Base-by-base conservation (phyloP, 2,113 vertebrate genomes). In the Paracanthobrama guichenoti region DNA sequence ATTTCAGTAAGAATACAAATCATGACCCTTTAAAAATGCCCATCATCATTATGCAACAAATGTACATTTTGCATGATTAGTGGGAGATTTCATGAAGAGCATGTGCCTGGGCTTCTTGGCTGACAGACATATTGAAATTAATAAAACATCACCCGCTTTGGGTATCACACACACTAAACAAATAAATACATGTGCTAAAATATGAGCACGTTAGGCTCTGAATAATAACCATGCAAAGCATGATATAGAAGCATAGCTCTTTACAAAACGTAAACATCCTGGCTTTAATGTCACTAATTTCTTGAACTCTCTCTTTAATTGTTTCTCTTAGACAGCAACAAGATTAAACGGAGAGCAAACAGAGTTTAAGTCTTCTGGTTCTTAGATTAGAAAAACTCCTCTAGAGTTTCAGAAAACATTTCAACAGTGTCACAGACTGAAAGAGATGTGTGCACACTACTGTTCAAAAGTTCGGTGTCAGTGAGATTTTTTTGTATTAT, bases 81-180 rank as follows among this genome's bases (percentile, higher is more conserved):
- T 46, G n/a, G 2, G 16, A 46, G 14, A 62, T 62, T 26, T 62
- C 13, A 79, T 8, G 8, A 79, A 62, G 13, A 46, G n/a, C 76
- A 8, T 9, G 3, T 44, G 14, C 76, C 31, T 35, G 59, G 22
- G 22, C 35, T 12, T 78, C 55, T 78, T 78, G 55, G 55, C 55
- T 60, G 75, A 44, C 31, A 60, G 22, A 60, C 31, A 44, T 60
- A 60, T 22, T 42, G 22, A 42, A 79, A 79, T 57, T 62, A 79
- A 79, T 62, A 62, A 79, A 48, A 9, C 13, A 44, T 24, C 55
- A 60, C n/a, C 22, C 57, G 31, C 39, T 42, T 78, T 9, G 57
- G 77, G 77, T 62, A 79, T 62, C 18, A 67, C 77, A 84, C 77
- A 87, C 28, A 46, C 60, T 71, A 78, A 71, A 55, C 74, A 84